Base-by-base conservation (phyloP, 2,888 invertebrate species). In the Rhamphomyia laevipes region DNA sequence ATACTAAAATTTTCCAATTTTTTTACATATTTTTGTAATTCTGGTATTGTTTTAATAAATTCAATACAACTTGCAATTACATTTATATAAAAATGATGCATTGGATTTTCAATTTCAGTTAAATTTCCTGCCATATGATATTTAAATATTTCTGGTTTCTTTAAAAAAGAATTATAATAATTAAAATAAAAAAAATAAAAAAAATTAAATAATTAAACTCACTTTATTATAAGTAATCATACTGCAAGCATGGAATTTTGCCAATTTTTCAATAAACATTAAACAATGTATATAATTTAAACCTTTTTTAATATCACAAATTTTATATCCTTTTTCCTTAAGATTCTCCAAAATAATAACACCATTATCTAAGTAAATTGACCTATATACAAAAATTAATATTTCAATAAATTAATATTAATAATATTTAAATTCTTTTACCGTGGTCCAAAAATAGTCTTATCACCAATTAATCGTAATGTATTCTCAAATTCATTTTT, bases 201-300 rank as follows among this genome's bases (percentile, higher is more conserved):
- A 46, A 37, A 6, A 18, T 9, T 16, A 38, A 38, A 10, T n/a
- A 15, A 3, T 38, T 18, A n/a, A n/a, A 23, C 27, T 48, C 60
- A 75, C 77, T 66, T 72, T 72, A 59, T 74, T 71, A 53, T 68
- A 68, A 38, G 76, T 56, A 33, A 74, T 69, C 42, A 75, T 70
- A 3, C 74, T 74, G 13, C 71, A 64, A 4, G 75, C 77, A 57
- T 77, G 78, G 56, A 75, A 72, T 55, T 65, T 69, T 1, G 74
- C 77, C 53, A 77, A 60, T 60, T 73, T 74, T 50, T 67, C 66
- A 13, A 77, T 56, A 11, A 74, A 71, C 46, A 71, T 51, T 40
- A 67, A 58, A 50, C 70, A 70, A 55, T 76, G 76, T 4, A 67
- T 62, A 44, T 70, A 62, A 59, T 75, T 73, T 10, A 77, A 63